Base-by-base conservation (phyloP, 1,140 invertebrate genomes). In the Ptiloglossa arizonensis region DNA sequence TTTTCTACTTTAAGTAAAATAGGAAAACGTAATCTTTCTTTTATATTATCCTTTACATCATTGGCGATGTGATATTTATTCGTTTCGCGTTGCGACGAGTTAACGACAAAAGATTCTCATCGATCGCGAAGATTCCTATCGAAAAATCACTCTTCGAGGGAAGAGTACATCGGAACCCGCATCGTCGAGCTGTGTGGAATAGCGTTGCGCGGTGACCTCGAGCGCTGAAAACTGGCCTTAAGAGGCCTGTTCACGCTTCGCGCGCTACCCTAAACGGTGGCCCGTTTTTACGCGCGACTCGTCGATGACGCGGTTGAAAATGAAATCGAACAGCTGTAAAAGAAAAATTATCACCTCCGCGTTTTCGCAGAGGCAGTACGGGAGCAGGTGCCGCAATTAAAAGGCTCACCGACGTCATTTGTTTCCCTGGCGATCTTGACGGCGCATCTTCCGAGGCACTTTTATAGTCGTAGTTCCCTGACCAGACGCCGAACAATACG, bases 311-410 rank as follows among this genome's bases (percentile, higher is more conserved):
- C 44, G 60, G 75, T 80, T 27, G 57, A 77, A 82, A 86, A 76
- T 35, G 75, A 60, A 59, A 81, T 86, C 71, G 85, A 86, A 67
- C 85, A 87, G 84, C 85, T 87, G 85, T 86, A 81, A 79, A 86
- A 84, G 84, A 86, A 79, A 85, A 85, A 85, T 82, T 80, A 85
- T 86, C 79, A 74, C 66, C 84, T 77, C 57, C 46, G 69, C 69
- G 78, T 79, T 74, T 82, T 83, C 82, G 78, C 41, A 60, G 71
- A 48, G 62, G 57, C 54, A 11, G 24, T 17, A 27, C n/a, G 32
- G 35, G 32, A 73, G 74, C 86, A 87, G 86, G 86, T 87, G 86
- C 78, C 74, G 88, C 88, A 89, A 89, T 89, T 89, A 89, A 89
- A 89, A 87, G 76, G 44, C 81, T 77, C 79, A 73, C 79, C 76